phyloP scores from a whole-genome alignment of 2,797 vertebrate genomes.

The Vultur gryphus region DNA sequence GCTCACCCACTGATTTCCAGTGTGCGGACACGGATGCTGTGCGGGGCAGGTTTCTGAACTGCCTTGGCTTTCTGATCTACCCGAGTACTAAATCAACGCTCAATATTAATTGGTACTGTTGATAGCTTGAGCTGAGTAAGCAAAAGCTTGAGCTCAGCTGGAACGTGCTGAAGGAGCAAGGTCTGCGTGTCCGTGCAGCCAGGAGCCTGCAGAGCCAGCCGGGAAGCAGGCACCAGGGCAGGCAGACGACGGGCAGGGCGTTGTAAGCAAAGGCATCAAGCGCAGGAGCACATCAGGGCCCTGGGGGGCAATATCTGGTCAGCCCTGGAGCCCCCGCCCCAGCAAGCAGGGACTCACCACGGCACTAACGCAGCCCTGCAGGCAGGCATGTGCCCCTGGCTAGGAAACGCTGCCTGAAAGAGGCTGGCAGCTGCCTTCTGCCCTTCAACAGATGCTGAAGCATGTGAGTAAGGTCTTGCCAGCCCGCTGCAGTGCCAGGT shows the following conservation, averaged over 20 bases:
- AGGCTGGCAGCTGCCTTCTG: background rate
- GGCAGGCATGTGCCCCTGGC: background rate
- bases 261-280: background rate
- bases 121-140: background rate
- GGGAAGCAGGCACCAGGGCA: background rate
- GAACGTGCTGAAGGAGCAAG: background rate
- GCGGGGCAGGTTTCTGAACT: background rate
- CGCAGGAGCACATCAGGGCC: background rate
- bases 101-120: background rate
- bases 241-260: rapidly evolving
- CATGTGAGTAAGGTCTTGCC: background rate
- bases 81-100: background rate
- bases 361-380: background rate
- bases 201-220: background rate
- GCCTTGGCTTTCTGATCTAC: background rate
- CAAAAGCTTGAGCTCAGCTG: background rate
- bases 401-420: background rate
- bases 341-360: background rate
- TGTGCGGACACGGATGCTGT: rapidly evolving
- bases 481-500: background rate
- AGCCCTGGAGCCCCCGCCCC: rapidly evolving
- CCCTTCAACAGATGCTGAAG: background rate
- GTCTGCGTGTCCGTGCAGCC: rapidly evolving
- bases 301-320: background rate
- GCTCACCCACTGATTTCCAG: background rate